Conservation (phyloP, 2,113 vertebrate species). For the Labrus mixtus region DNA sequence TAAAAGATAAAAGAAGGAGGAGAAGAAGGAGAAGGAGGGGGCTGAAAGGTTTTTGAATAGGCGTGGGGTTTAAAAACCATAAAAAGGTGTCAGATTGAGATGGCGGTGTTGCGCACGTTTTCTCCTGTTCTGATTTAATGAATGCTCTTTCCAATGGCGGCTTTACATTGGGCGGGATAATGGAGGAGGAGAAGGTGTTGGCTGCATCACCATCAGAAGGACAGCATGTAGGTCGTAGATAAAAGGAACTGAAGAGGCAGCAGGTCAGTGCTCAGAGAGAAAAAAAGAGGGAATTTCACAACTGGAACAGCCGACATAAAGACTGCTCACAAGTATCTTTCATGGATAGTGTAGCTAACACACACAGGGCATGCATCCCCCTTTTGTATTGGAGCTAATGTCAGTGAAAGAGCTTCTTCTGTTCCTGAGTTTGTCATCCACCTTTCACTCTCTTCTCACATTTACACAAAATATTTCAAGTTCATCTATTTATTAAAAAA, state of each 20-base stretch:
- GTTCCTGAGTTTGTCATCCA: not conserved
- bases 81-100: conserved; percentile 11
- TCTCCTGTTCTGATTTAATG: not conserved
- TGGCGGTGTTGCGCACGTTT: not conserved
- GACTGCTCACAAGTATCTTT: not conserved
- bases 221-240: not conserved
- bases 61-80: conserved; percentile 7
- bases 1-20: conserved; percentile 2
- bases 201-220: not conserved
- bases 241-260: conserved; percentile 25
- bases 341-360: not conserved
- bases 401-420: too few species aligned
- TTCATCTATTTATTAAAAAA: too few species aligned
- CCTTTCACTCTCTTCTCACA: too few species aligned
- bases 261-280: not conserved
- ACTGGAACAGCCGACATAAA: not conserved
- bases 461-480: too few species aligned
- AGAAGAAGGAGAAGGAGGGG: conserved; percentile 36
- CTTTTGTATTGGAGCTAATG: too few species aligned
- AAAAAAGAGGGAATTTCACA: not conserved
- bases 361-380: not conserved
- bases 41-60: conserved; percentile 50
- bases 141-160: too few species aligned
- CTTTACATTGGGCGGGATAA: conserved; percentile 29
- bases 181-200: conserved; percentile 4